phyloP scores from a whole-genome alignment of 2,797 vertebrate species.

The Notoglanidium macrostoma region DNA sequence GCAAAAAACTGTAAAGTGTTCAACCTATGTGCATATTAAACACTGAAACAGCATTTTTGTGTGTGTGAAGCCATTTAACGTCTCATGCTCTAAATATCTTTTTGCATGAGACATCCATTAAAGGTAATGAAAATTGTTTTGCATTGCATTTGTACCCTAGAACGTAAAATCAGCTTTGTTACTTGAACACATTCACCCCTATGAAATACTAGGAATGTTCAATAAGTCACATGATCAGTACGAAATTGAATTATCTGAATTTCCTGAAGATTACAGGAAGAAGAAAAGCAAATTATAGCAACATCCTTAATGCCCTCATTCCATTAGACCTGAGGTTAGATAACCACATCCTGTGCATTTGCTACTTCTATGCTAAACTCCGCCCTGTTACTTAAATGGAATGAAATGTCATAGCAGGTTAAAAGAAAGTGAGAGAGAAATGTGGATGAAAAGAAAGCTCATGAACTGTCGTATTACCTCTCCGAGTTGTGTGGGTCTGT shows the following conservation, averaged over 20 bases:
- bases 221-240: background rate
- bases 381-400: background rate
- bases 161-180: background rate
- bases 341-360: background rate
- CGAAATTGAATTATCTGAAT: background rate
- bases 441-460: background rate
- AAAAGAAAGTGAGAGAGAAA: background rate
- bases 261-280: background rate
- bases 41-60: background rate
- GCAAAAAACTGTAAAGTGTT: background rate
- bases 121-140: background rate
- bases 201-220: background rate
- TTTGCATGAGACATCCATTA: background rate
- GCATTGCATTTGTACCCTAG: background rate
- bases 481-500: conserved; percentile 84
- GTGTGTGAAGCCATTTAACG: background rate
- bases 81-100: background rate
- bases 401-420: conserved; percentile 12
- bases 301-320: background rate
- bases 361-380: background rate
- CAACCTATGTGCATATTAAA: background rate
- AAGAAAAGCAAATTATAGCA: background rate
- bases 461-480: conserved; percentile 73
- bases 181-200: background rate
- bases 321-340: background rate